Conservation (phyloP, 2,888 invertebrate species). For the Copidosoma aretas region DNA sequence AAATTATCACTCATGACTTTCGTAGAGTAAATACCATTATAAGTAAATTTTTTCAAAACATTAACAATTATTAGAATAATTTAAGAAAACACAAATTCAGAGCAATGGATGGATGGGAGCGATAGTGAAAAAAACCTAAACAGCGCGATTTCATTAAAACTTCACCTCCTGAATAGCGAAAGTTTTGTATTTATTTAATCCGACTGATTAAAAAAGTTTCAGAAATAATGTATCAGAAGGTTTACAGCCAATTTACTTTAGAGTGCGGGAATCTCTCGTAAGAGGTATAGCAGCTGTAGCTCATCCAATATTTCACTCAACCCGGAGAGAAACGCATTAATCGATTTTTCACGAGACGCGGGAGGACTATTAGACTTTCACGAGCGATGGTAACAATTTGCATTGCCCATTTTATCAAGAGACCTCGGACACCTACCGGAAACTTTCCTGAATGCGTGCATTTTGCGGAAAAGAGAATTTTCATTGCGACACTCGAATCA, state of each 20-base stretch:
- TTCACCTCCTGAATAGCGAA: neutral
- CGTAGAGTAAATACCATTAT: too few species aligned
- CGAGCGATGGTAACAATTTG: neutral
- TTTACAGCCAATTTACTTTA: slow-evolving; percentile 6
- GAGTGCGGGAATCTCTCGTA: neutral
- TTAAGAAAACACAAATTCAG: too few species aligned
- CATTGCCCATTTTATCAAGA: neutral
- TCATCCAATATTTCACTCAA: neutral
- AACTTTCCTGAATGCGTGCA: neutral
- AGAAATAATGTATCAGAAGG: neutral
- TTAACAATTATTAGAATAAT: too few species aligned
- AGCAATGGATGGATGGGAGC: too few species aligned
- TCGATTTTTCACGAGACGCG: slow-evolving; percentile 12
- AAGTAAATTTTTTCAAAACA: too few species aligned
- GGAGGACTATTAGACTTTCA: neutral
- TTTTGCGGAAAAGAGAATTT: neutral
- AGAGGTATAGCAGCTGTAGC: neutral
- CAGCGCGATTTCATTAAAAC: too few species aligned
- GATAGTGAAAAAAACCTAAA: too few species aligned
- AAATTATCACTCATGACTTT: too few species aligned
- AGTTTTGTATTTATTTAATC: neutral
- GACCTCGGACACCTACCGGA: neutral
- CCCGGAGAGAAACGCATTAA: slow-evolving; percentile 1
- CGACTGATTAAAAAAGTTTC: slow-evolving; percentile 17
- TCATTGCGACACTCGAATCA: neutral